Percentiles rank a stretch among this genome's conserved stretches.
Conservation (phyloP, 2,113 vertebrate genomes). For the Ia io region DNA sequence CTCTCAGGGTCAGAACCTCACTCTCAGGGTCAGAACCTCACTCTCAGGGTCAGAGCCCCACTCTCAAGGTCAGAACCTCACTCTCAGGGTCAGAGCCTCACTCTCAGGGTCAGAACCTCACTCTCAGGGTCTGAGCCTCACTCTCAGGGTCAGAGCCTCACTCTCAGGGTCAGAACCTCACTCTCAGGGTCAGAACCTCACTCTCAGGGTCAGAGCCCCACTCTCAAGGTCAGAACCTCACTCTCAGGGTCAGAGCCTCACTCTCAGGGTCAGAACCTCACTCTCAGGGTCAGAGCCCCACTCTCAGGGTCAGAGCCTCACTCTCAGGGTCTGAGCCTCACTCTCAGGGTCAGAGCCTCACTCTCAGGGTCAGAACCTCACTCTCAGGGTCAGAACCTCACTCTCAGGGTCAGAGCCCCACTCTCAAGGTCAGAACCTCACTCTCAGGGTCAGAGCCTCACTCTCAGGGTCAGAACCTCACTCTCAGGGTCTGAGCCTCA, state of each 20-base stretch:
- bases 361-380: too few species aligned
- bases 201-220: too few species aligned
- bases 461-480: too few species aligned
- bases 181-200: not conserved
- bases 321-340: too few species aligned
- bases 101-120: accelerated
- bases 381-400: not conserved
- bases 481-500: too few species aligned
- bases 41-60: too few species aligned
- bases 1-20: not conserved
- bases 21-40: not conserved
- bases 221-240: not conserved
- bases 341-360: not conserved
- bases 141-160: too few species aligned
- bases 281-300: not conserved
- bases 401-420: not conserved
- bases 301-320: too few species aligned
- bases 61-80: not conserved
- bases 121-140: not conserved
- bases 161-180: too few species aligned
- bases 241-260: not conserved
- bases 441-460: not conserved
- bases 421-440: accelerated
- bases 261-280: accelerated
- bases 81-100: not conserved